These are phyloP conservation scores for Dipodomys ordii DNA, from an alignment of 2,113 vertebrate genomes.

Conservation along the genomic window DNA sequence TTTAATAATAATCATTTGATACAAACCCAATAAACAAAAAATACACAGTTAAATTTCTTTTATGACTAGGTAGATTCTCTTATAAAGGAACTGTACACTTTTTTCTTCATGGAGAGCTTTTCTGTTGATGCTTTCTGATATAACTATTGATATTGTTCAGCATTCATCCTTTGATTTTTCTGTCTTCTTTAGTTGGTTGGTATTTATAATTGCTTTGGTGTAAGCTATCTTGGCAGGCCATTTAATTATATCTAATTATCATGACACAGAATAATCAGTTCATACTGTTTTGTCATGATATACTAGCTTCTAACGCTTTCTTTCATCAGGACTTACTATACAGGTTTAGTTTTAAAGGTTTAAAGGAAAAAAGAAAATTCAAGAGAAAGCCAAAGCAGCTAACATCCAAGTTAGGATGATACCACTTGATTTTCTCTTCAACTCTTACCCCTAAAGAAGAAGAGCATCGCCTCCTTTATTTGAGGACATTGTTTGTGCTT, in stretches of 20 bases:
- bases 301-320: not conserved
- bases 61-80: not conserved
- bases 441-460: not conserved
- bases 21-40: conserved; percentile 67
- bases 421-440: not conserved
- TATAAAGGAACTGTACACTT: not conserved
- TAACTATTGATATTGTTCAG: not conserved
- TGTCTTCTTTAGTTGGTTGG: not conserved
- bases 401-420: not conserved
- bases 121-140: not conserved
- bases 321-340: not conserved
- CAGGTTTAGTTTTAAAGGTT: conserved; percentile 1
- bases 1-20: conserved; percentile 63
- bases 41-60: conserved; percentile 32
- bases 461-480: not conserved
- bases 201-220: conserved; percentile 28
- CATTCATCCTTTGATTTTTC: conserved; percentile 31
- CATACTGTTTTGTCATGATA: not conserved
- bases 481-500: not conserved
- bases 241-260: conserved; percentile 49
- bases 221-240: not conserved
- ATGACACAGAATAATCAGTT: conserved; percentile 15
- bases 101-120: not conserved
- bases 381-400: not conserved
- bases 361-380: not conserved